Evolutionary conservation across 2,888 invertebrate genomes (phyloP), one percentile per base, ranked within the genome.

Genomic region (Ophioninae sp.): DNA sequence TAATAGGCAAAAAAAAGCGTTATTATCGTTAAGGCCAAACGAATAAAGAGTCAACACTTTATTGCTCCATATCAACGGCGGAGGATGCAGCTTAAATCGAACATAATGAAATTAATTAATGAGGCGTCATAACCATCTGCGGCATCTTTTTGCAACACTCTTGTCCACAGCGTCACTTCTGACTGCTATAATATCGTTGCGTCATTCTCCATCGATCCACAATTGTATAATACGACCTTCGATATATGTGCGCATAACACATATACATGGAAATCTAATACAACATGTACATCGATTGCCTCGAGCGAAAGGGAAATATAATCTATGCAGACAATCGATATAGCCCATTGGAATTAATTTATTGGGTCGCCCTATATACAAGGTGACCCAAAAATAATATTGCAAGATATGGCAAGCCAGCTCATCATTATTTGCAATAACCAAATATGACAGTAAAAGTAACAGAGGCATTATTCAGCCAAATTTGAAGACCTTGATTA

Each of bases 51-150:
- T 51, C 51, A 51, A 51, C 30, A 30, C 56, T 20, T 61, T 41
- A 10, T 41, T 2, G 8, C 17, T 20, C 39, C 7, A 0, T 41
- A 13, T 61, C 20, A 39, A 37, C 22, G 1, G 13, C 13, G 23
- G n/a, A 6, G 10, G 10, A 13, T 22, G 13, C 51, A 37, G 20
- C 39, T 17, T 39, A 9, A 22, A 56, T 73, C 1, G 30, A 30
- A 30, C 30, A 6, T 58, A 20, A 59, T 63, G 44, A 63, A 56
- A 77, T 73, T 56, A 77, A 77, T 39, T 58, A 73, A 56, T 8
- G 20, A 44, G 37, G 8, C 51, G 67, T 77, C 23, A 10, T 65
- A n/a, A 59, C 6, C 59, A 77, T 77, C 68, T 56, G 64, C 64
- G 73, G 68, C 63, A 10, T 68, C 39, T 77, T 41, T 82, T n/a